These are phyloP conservation scores for Solea solea DNA, from an alignment of 2,113 vertebrate genomes.

Conservation along the genomic window DNA sequence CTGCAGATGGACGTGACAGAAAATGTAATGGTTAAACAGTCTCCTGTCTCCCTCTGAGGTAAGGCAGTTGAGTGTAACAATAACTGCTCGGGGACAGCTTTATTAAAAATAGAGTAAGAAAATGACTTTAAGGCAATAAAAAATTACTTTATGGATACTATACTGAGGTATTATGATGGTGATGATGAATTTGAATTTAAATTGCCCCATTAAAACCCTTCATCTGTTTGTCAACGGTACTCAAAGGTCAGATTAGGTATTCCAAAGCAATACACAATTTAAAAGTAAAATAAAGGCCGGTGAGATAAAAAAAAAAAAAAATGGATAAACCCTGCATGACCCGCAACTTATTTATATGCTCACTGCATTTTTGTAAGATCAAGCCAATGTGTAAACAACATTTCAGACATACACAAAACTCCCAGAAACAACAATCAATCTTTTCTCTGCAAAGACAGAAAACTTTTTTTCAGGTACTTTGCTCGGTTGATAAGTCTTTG, in stretches of 20 bases:
- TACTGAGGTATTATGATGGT: constrained; percentile 32
- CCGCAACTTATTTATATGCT: constrained; percentile 39
- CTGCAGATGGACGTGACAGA: not conserved
- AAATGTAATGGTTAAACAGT: not conserved
- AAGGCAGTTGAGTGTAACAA: constrained; percentile 4
- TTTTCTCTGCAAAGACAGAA: not conserved
- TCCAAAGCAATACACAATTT: constrained; percentile 45
- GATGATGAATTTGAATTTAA: constrained; percentile 64
- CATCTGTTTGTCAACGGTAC: constrained; percentile 27
- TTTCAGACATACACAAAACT: constrained; percentile 24
- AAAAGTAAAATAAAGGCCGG: constrained; percentile 60
- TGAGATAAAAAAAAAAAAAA: constrained; percentile 15
- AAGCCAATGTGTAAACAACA: constrained; percentile 18
- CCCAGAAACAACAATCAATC: constrained; percentile 14
- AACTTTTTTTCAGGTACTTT: too few species aligned
- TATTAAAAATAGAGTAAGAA: constrained; percentile 33
- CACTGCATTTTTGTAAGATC: constrained; percentile 16
- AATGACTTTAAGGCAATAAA: constrained; percentile 47
- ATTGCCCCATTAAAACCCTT: constrained; percentile 66
- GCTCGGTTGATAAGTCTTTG: not conserved
- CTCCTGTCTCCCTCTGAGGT: not conserved
- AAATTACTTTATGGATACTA: constrained; percentile 17
- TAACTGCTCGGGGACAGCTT: constrained; percentile 23
- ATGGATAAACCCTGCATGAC: constrained; percentile 34
- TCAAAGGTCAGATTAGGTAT: constrained; percentile 46